These are phyloP conservation scores for Dorcus parallelipipedus DNA, from an alignment of 2,888 invertebrate species.

Conservation along the genomic window DNA sequence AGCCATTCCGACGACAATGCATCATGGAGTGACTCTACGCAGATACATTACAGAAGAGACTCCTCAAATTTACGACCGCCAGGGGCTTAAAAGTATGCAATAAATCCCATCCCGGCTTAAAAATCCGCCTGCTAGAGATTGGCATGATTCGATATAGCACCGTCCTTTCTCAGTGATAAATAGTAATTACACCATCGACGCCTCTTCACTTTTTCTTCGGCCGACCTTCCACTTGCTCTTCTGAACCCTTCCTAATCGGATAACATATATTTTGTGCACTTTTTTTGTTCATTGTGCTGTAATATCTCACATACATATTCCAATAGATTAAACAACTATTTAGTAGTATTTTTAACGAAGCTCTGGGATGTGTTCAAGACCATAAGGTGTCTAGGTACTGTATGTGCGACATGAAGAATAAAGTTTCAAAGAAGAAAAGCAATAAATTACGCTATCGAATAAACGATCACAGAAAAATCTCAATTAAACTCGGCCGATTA, in stretches of 20 bases:
- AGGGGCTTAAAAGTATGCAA: conserved; percentile 52
- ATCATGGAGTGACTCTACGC: conserved; percentile 44
- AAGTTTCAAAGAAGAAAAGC: conserved; percentile 29
- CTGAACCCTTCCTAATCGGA: too few relatives aligned
- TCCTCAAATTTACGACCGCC: conserved; percentile 51
- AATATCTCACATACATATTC: too few relatives aligned
- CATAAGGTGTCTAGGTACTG: too few relatives aligned
- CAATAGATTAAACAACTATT: too few relatives aligned
- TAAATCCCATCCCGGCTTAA: conserved; percentile 49
- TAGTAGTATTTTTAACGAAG: too few relatives aligned
- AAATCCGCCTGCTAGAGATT: conserved; percentile 42
- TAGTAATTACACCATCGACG: conserved; percentile 30
- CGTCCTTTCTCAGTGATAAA: conserved; percentile 30
- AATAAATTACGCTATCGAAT: conserved; percentile 44
- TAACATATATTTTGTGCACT: too few relatives aligned
- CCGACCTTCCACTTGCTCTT: background rate
- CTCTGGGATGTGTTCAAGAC: too few relatives aligned
- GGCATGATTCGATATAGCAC: conserved; percentile 42
- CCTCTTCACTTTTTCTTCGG: conserved; percentile 12
- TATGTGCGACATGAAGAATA: too few relatives aligned
- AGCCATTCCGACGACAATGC: conserved; percentile 37
- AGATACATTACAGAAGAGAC: conserved; percentile 38
- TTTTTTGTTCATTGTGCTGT: too few relatives aligned
- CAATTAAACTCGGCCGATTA: conserved; percentile 48
- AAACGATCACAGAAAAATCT: conserved; percentile 46